Conservation (phyloP, 2,113 vertebrate genomes). For the Hypomesus transpacificus region DNA sequence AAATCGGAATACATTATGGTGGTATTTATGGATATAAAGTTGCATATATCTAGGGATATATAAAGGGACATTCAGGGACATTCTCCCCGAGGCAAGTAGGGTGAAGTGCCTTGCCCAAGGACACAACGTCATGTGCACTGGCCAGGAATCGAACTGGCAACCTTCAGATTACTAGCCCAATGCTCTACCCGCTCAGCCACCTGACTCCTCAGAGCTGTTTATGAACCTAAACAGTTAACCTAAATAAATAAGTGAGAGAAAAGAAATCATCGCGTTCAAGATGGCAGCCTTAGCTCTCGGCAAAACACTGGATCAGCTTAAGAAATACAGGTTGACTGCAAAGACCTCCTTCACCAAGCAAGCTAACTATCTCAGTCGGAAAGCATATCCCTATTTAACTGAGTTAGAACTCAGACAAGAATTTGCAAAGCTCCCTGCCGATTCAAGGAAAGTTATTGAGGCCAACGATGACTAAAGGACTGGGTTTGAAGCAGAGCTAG, state of each 20-base stretch:
- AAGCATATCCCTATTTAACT: background rate
- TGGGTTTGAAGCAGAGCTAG: background rate
- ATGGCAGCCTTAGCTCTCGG: background rate
- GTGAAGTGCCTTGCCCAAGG: too few relatives aligned
- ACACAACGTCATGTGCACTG: too few relatives aligned
- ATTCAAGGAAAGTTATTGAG: background rate
- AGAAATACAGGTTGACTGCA: background rate
- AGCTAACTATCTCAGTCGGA: slow-evolving; percentile 2
- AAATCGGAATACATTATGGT: too few relatives aligned
- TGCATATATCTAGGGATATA: too few relatives aligned
- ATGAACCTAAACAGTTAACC: too few relatives aligned
- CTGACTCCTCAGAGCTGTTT: too few relatives aligned
- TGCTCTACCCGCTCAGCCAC: too few relatives aligned
- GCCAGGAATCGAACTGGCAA: too few relatives aligned
- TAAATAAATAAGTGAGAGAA: background rate
- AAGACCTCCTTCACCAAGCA: slow-evolving; percentile 3
- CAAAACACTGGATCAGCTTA: background rate
- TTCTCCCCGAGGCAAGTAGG: too few relatives aligned
- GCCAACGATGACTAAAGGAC: slow-evolving; percentile 10
- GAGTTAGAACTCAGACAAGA: background rate
- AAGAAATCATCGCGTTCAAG: background rate
- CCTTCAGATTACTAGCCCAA: too few relatives aligned
- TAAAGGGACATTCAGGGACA: too few relatives aligned
- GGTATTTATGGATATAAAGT: too few relatives aligned
- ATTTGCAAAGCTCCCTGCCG: background rate